These are phyloP conservation scores for Myotis davidii DNA, from an alignment of 2,113 vertebrate genomes.

Conservation along the genomic window DNA sequence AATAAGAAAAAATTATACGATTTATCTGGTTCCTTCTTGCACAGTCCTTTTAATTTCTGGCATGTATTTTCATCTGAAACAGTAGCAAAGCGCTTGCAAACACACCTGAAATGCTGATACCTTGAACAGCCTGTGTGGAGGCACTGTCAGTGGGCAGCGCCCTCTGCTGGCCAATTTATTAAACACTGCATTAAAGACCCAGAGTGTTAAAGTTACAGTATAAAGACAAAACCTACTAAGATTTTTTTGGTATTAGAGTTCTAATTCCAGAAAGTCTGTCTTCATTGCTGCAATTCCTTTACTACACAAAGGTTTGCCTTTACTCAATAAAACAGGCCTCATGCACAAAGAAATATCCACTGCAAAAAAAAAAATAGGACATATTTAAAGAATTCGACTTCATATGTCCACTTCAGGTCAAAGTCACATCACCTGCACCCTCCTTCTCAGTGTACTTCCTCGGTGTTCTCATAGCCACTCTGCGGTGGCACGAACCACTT, in stretches of 20 bases:
- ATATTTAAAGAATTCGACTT: neutral
- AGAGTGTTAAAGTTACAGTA: rapidly evolving
- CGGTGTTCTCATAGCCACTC: neutral
- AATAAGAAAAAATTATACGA: neutral
- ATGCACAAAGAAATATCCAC: neutral
- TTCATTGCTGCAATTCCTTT: neutral
- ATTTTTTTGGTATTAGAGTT: neutral
- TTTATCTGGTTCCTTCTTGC: neutral
- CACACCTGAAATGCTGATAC: neutral
- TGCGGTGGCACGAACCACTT: rapidly evolving
- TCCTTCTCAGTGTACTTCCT: neutral
- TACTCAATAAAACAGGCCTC: neutral
- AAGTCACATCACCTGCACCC: rapidly evolving
- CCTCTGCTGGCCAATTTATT: constrained; percentile 70
- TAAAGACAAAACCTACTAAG: neutral
- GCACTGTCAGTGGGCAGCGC: constrained; percentile 72
- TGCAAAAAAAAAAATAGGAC: neutral
- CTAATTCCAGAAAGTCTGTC: neutral
- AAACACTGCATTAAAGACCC: neutral
- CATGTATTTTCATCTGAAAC: neutral
- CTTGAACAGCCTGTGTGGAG: too few species aligned
- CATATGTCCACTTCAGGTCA: neutral
- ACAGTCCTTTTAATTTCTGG: neutral
- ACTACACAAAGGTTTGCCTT: neutral
- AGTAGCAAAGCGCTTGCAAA: neutral